Conservation (phyloP, 1,140 invertebrate genomes). For the Intoshia linei region DNA sequence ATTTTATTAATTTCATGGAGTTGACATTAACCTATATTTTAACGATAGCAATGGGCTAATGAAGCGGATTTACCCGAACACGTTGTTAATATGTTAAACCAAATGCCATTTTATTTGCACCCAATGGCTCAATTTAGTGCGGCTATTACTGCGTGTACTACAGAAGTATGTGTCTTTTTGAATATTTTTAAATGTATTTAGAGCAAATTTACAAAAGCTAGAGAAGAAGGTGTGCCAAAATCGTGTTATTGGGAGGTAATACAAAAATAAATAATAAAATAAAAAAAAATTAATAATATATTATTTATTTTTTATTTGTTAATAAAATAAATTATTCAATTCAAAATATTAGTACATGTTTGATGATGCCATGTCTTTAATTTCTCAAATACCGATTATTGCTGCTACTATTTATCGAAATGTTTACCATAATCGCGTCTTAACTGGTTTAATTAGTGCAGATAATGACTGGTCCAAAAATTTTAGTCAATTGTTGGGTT, state of each 20-base stretch:
- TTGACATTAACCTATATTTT: background rate
- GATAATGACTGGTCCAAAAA: conserved; percentile 71
- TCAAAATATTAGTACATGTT: conserved; percentile 29
- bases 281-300: background rate
- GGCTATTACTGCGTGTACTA: conserved; percentile 58
- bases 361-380: conserved; percentile 75
- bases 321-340: background rate
- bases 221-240: conserved; percentile 47
- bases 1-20: background rate
- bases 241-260: conserved; percentile 51
- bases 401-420: conserved; percentile 75
- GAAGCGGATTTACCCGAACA: conserved; percentile 55
- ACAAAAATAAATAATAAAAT: background rate
- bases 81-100: conserved; percentile 67
- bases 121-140: conserved; percentile 79
- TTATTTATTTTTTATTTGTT: conserved; percentile 1
- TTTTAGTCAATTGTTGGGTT: conserved; percentile 63
- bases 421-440: conserved; percentile 46
- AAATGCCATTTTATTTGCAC: conserved; percentile 61
- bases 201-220: conserved; percentile 65
- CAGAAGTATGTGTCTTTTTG: too few relatives aligned
- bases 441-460: conserved; percentile 49
- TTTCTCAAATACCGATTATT: conserved; percentile 67
- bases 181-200: too few relatives aligned
- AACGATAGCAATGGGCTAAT: conserved; percentile 43